Evolutionary conservation across 2,888 invertebrate species (phyloP), one percentile per base, ranked within the genome.

Genomic region (Pandemis cinnamomeana): DNA sequence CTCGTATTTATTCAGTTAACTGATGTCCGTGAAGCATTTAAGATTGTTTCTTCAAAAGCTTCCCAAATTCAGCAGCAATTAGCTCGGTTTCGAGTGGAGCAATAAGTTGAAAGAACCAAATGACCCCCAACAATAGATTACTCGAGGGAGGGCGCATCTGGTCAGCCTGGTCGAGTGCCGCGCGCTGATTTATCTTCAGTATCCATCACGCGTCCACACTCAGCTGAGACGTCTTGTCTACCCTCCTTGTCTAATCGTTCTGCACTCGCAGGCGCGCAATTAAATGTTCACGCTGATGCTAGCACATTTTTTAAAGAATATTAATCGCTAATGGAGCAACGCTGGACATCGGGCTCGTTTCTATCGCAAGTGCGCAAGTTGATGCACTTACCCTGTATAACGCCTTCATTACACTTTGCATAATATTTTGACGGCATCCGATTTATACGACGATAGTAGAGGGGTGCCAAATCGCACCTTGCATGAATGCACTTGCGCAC

Each of bases 171-270:
- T 63, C 86, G 86, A 90, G 87, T 86, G 85, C 85, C 85, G 87
- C 85, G 87, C 87, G 82, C 88, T 90, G 93, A 94, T 93, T 93
- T 93, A 94, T 92, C 87, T 87, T 82, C 84, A 80, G 86, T 83
- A 93, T 94, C 91, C 90, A 91, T 94, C 93, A 93, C 90, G 83
- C 81, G 78, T 82, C 82, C 80, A 83, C 81, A 83, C 86, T 87
- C 88, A 87, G 86, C 89, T 88, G 89, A 89, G 89, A 87, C 86
- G 85, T 86, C 86, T 87, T 88, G 88, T 89, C 89, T 86, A 87
- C 88, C 86, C 85, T 83, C 82, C 80, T 80, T 77, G 80, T 80
- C 86, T 81, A 87, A 87, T 88, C 87, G 83, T 83, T 83, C 81
- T 84, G 82, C 86, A 87, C 83, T 87, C 86, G 85, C 64, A 58